These are phyloP conservation scores for Ephestia elutella DNA, from an alignment of 1,140 invertebrate genomes.

Conservation along the genomic window DNA sequence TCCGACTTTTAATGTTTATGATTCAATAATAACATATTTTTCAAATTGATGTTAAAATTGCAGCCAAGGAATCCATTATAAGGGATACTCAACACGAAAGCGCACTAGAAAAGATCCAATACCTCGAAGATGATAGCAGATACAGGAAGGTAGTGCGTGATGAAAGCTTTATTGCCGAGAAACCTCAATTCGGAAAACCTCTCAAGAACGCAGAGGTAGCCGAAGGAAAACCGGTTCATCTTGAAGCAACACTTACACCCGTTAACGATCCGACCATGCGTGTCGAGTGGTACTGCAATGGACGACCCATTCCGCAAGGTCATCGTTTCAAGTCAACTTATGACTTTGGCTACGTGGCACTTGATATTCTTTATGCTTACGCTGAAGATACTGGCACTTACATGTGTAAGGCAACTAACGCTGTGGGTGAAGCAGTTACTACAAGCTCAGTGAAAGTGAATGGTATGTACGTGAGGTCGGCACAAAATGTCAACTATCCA, in stretches of 20 bases:
- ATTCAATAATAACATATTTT: no score
- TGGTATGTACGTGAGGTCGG: no score
- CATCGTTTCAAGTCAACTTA: constrained; percentile 94
- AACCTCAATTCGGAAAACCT: constrained; percentile 91
- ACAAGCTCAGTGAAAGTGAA: constrained; percentile 89
- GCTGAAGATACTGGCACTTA: constrained; percentile 96
- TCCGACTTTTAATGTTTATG: neutral
- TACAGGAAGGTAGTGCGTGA: constrained; percentile 82
- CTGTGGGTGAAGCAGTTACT: constrained; percentile 92
- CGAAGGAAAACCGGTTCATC: constrained; percentile 93
- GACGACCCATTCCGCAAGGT: constrained; percentile 90
- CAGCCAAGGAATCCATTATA: constrained; percentile 90
- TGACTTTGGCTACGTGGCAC: constrained; percentile 96
- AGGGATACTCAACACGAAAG: constrained; percentile 96
- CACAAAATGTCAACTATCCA: no score
- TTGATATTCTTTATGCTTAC: constrained; percentile 97
- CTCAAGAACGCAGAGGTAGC: constrained; percentile 88
- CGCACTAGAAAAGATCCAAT: constrained; percentile 92
- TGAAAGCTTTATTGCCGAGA: constrained; percentile 85
- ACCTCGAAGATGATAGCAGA: constrained; percentile 90
- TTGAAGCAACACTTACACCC: constrained; percentile 95
- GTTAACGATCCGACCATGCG: constrained; percentile 96
- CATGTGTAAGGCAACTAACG: constrained; percentile 94
- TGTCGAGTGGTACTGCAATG: constrained; percentile 97
- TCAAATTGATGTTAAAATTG: no score